Evolutionary conservation across 2,797 vertebrate species (phyloP).

Genomic region (Microchirus variegatus): DNA sequence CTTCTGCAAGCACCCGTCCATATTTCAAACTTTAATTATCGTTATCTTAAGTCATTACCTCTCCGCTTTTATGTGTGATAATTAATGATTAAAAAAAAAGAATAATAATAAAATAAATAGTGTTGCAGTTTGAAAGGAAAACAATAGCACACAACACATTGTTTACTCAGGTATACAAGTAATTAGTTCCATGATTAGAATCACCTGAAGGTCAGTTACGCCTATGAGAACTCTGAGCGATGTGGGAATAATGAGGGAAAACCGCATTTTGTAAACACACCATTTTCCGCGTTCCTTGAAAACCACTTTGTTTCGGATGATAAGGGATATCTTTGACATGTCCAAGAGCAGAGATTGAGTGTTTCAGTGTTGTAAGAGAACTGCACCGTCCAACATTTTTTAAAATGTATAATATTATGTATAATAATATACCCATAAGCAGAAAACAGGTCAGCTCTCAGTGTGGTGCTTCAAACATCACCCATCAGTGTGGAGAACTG

Average conservation of each 20-base stretch:
- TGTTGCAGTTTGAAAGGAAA: background rate
- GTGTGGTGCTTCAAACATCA: slow-evolving; percentile 15
- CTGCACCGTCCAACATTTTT: slow-evolving; percentile 3
- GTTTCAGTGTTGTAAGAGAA: background rate
- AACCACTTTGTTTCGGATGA: slow-evolving; percentile 26
- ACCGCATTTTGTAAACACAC: slow-evolving; percentile 32
- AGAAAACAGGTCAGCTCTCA: slow-evolving; percentile 43
- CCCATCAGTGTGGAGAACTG: too few species aligned
- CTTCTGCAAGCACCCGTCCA: slow-evolving; percentile 39
- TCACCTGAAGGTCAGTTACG: slow-evolving; percentile 68
- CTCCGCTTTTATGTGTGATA: slow-evolving; percentile 52
- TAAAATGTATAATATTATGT: background rate
- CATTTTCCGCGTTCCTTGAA: slow-evolving; percentile 12
- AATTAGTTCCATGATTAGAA: slow-evolving; percentile 75
- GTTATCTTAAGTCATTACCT: slow-evolving; percentile 69
- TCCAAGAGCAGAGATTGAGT: background rate
- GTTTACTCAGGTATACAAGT: slow-evolving; percentile 73
- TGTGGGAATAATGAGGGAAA: slow-evolving; percentile 33
- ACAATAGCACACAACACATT: slow-evolving; percentile 17
- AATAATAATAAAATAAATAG: too few species aligned
- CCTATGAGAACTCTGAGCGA: slow-evolving; percentile 43
- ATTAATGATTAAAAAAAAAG: slow-evolving; percentile 70
- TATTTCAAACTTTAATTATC: slow-evolving; percentile 70
- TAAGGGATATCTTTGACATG: slow-evolving; percentile 24
- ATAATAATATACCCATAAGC: slow-evolving; percentile 29